Conservation (phyloP, 2,113 vertebrate genomes). For the Chrysemys picta region DNA sequence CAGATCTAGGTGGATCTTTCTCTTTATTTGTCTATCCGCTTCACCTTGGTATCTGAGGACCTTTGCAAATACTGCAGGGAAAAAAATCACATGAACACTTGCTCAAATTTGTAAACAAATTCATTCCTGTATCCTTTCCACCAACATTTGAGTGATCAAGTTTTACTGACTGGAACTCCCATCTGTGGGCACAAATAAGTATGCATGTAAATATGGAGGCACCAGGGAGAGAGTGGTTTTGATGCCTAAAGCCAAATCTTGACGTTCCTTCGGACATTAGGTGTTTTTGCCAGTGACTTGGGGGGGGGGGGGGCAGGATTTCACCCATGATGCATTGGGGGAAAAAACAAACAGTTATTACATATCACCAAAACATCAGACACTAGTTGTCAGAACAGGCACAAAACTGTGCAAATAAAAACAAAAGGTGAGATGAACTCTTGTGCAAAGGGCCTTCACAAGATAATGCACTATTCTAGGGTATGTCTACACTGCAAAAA, state of each 20-base stretch:
- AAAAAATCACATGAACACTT: background rate
- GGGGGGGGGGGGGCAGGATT: background rate
- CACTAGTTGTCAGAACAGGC: constrained; percentile 7
- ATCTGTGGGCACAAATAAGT: no score
- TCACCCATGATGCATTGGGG: background rate
- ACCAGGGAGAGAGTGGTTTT: background rate
- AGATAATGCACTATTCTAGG: constrained; percentile 33
- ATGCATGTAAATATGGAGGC: background rate
- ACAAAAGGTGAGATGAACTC: constrained; percentile 29
- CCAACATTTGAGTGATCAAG: background rate
- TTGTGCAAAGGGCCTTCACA: constrained; percentile 37
- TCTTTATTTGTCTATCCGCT: background rate
- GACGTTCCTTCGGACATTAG: background rate
- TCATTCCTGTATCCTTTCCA: background rate
- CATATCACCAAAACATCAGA: background rate
- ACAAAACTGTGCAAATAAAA: constrained; percentile 30
- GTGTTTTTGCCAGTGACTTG: background rate
- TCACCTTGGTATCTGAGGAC: rapidly evolving
- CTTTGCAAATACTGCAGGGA: background rate
- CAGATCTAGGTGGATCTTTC: background rate
- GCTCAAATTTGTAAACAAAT: background rate
- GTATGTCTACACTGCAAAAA: background rate
- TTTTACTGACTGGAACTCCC: background rate
- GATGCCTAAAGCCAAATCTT: background rate
- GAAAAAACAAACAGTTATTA: background rate